These are phyloP conservation scores for Brenthis daphne DNA, from an alignment of 2,888 invertebrate genomes.

Conservation along the genomic window DNA sequence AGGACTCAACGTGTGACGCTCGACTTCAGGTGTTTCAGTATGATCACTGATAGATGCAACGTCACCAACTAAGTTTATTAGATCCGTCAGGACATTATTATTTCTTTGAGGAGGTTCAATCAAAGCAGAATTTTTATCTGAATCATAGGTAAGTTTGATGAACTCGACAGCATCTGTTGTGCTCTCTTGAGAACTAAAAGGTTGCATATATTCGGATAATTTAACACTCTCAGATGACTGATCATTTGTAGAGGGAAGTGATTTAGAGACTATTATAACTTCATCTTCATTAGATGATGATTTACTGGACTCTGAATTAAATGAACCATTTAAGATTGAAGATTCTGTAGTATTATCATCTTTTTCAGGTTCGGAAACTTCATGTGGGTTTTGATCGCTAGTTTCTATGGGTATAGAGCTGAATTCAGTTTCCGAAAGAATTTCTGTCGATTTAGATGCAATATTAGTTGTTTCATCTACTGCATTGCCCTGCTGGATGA, in stretches of 20 bases:
- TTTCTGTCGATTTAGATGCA: conserved; percentile 63
- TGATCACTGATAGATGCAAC: conserved; percentile 74
- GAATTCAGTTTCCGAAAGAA: conserved; percentile 69
- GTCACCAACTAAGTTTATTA: conserved; percentile 73
- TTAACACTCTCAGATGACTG: conserved; percentile 61
- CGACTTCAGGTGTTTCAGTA: conserved; percentile 50
- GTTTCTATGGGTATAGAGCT: conserved; percentile 74
- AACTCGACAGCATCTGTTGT: conserved; percentile 67
- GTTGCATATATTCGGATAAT: conserved; percentile 68
- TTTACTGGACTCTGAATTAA: conserved; percentile 45
- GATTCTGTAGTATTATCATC: conserved; percentile 54
- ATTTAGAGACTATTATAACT: conserved; percentile 54
- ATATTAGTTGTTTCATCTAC: conserved; percentile 54
- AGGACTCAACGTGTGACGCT: conserved; percentile 44
- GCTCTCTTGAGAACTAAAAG: conserved; percentile 65
- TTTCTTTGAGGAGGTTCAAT: conserved; percentile 58
- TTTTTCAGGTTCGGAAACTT: conserved; percentile 55
- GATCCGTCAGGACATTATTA: conserved; percentile 62
- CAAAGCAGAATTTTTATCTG: conserved; percentile 59
- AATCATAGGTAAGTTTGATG: conserved; percentile 62
- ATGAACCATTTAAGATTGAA: conserved; percentile 39
- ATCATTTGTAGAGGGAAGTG: conserved; percentile 44
- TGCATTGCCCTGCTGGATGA: conserved; percentile 11
- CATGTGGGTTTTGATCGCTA: conserved; percentile 72
- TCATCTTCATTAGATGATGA: conserved; percentile 51